Conservation (phyloP, 2,888 invertebrate species). For the Rotaria sp. region DNA sequence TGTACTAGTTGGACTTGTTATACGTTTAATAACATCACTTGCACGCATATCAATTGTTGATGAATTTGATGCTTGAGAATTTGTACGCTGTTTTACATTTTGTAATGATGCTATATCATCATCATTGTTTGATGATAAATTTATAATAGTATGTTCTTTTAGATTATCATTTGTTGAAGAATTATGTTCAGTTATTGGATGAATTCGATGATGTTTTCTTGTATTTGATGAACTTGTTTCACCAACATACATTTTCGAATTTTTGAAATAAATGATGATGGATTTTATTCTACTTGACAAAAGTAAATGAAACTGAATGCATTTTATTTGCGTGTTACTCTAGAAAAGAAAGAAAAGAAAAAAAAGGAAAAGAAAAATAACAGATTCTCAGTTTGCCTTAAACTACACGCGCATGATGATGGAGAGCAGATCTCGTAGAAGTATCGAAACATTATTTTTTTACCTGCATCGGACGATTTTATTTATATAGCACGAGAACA, state of each 20-base stretch:
- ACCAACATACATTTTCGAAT: background rate
- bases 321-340: background rate
- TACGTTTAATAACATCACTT: background rate
- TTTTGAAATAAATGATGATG: background rate
- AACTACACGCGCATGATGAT: background rate
- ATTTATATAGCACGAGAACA: background rate
- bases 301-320: background rate
- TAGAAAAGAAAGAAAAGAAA: background rate
- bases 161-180: background rate
- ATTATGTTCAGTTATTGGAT: background rate
- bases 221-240: background rate
- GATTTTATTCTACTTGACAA: background rate
- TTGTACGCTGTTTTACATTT: background rate
- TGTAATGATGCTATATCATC: background rate
- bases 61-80: background rate
- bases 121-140: background rate
- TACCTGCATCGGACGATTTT: background rate
- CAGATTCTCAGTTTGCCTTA: background rate
- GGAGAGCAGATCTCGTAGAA: background rate
- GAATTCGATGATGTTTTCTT: slow-evolving; percentile 11
- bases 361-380: background rate
- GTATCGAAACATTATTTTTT: background rate
- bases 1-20: background rate
- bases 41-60: background rate
- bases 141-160: background rate